Evolutionary conservation across 2,113 vertebrate species (phyloP).

Genomic region (Mustela lutreola): DNA sequence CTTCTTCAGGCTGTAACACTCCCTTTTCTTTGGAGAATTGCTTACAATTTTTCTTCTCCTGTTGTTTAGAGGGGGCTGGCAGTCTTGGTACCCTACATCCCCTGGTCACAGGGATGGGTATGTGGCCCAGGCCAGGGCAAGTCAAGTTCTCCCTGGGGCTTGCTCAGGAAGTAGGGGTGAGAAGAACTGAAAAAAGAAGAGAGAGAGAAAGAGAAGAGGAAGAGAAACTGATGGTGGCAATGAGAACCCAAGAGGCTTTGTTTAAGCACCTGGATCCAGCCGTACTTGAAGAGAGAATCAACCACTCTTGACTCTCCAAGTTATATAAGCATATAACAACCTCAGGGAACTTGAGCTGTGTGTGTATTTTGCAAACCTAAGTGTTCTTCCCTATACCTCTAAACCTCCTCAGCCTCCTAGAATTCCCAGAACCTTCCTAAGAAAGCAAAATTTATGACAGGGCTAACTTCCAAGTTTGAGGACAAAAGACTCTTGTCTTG

Average conservation of each 20-base stretch:
- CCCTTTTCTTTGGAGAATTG: background rate
- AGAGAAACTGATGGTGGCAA: background rate
- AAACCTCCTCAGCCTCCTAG: background rate
- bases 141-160: background rate
- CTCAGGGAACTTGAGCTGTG: background rate
- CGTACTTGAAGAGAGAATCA: accelerated
- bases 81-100: accelerated
- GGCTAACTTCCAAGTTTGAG: background rate
- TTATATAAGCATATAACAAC: accelerated
- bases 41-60: background rate
- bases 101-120: background rate
- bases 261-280: constrained; percentile 6
- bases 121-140: background rate
- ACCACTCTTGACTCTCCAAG: background rate
- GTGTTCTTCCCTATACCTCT: background rate
- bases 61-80: background rate
- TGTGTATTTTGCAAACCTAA: background rate
- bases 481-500: constrained; percentile 34
- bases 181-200: background rate
- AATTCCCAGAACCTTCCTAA: constrained; percentile 10
- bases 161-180: background rate
- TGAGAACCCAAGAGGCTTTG: background rate
- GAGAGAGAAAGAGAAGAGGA: background rate
- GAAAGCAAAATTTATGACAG: background rate
- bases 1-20: background rate